Evolutionary conservation across 2,888 invertebrate species (phyloP).

Genomic region (Leptopilina myrica): DNA sequence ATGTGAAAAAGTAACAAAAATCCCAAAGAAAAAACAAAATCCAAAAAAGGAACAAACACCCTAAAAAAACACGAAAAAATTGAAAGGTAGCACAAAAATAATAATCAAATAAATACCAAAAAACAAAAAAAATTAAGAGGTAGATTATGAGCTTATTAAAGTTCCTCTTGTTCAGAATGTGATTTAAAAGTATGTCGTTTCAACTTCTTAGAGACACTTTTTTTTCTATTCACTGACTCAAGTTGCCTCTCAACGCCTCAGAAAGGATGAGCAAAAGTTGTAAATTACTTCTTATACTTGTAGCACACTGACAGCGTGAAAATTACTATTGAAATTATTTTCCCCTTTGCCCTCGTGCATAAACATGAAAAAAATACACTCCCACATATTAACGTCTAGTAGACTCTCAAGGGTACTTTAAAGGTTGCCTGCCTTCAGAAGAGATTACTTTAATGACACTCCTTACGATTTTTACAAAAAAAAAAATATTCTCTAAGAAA

Average conservation of each 20-base stretch:
- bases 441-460: slow-evolving; percentile 33
- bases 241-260: slow-evolving; percentile 14
- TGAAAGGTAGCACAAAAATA: no score
- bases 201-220: neutral
- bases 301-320: slow-evolving; percentile 20
- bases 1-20: no score
- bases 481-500: neutral
- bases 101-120: no score
- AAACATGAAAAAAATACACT: no score
- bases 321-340: slow-evolving; percentile 37
- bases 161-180: neutral
- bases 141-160: neutral
- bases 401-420: slow-evolving; percentile 23
- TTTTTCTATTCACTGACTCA: slow-evolving; percentile 13
- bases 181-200: slow-evolving; percentile 18
- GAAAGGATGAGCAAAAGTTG: slow-evolving; percentile 18
- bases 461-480: neutral
- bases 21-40: no score
- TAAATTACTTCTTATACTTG: slow-evolving; percentile 20
- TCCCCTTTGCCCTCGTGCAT: slow-evolving; percentile 17
- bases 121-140: no score
- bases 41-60: no score
- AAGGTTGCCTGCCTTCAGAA: neutral
- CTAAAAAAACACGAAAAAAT: no score
- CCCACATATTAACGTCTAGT: slow-evolving; percentile 17